Evolutionary conservation across 2,888 invertebrate genomes (phyloP).

Genomic region (Drosophila buzzatii): DNA sequence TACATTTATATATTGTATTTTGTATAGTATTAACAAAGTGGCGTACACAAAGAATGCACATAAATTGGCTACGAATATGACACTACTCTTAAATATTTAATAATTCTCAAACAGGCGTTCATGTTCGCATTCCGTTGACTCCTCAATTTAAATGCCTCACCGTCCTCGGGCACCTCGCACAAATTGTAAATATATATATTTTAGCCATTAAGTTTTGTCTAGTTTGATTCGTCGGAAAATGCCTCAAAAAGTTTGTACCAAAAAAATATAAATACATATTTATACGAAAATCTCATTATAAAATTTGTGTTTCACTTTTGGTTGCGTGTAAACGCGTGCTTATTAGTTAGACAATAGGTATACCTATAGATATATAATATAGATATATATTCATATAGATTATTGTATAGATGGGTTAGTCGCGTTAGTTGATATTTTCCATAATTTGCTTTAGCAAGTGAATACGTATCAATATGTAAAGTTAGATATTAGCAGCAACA

Average conservation of each 20-base stretch:
- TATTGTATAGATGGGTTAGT: conserved; percentile 61
- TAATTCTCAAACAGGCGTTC: conserved; percentile 23
- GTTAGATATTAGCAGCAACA: conserved; percentile 33
- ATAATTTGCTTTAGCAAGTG: conserved; percentile 16
- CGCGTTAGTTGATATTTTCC: conserved; percentile 33
- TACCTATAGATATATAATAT: conserved; percentile 33
- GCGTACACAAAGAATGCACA: conserved; percentile 58
- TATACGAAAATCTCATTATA: conserved; percentile 70
- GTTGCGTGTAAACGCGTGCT: conserved; percentile 31
- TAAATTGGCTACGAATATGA: conserved; percentile 67
- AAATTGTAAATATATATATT: conserved; percentile 47
- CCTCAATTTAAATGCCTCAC: conserved; percentile 45
- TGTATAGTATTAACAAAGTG: conserved; percentile 55
- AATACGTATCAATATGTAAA: conserved; percentile 39
- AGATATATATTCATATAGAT: conserved; percentile 10
- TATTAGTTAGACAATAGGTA: conserved; percentile 36
- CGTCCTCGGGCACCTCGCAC: conserved; percentile 21
- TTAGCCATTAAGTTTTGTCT: conserved; percentile 43
- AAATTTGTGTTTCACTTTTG: conserved; percentile 45
- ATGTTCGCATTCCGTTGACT: conserved; percentile 2
- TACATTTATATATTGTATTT: conserved; percentile 20
- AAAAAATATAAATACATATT: conserved; percentile 66
- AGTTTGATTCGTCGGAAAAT: conserved; percentile 69
- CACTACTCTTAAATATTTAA: conserved; percentile 55
- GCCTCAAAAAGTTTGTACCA: conserved; percentile 77